Base-by-base conservation (phyloP, 2,797 vertebrate species). In the Trachops cirrhosus region DNA sequence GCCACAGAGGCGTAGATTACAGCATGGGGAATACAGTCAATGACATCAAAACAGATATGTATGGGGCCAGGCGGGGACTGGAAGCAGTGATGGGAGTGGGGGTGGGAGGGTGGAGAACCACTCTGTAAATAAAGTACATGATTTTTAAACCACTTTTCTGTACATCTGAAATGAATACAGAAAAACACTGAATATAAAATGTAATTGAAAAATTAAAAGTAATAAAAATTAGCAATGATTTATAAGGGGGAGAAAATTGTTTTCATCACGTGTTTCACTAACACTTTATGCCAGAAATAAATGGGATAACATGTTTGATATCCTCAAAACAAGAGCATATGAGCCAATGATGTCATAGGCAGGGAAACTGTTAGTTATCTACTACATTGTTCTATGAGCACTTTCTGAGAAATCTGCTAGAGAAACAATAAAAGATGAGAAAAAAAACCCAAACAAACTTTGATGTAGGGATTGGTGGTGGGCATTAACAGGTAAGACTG, bases 391-490 rank as follows among this genome's bases (percentile, higher is more conserved):
- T 32, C 68, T 11, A 12, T 2, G 37, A 89, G 37, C 37, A 2
- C 3, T 37, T 93, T 80, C 75, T 48, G 75, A 80, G 54, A 22
- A 21, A 8, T 88, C 54, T 34, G n/a, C 29, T 29, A 21, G 44
- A 74, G 11, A 26, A 44, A n/a, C n/a, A 39, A 24, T 21, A 18
- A 39, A 3, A 48, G 86, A 34, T 3, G 4, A 24, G 54, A 22
- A 2, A 3, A 3, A 19, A 67, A 8, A 4, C 3, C 24, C 29
- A 16, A 10, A 12, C 70, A 15, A 2, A 29, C 18, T 12, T 67
- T 3, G 15, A 2, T 32, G 16, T 1, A 24, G 74, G 2, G 10
- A 2, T 62, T 12, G 57, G 74, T 0, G 0, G 54, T 82, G 21
- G 57, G 39, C 57, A 41, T 32, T 22, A 62, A n/a, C 4, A 39